A percentile compares a stretch with the other conserved stretches of the same genome.
Conservation (phyloP, 2,113 vertebrate genomes). For the Pseudopipra pipra region DNA sequence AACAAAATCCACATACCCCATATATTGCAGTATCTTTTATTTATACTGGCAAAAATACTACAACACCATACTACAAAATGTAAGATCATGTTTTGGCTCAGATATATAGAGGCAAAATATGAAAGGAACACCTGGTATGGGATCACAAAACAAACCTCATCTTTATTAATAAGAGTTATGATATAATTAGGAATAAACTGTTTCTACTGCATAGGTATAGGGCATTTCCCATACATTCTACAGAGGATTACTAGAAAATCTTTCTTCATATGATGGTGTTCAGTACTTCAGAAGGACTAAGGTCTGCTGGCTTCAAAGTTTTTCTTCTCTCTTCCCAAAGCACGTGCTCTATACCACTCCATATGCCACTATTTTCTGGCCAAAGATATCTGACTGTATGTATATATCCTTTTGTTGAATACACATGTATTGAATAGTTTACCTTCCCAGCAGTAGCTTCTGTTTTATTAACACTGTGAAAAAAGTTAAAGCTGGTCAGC, state of each 20-base stretch:
- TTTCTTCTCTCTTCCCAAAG: not conserved
- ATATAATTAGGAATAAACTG: not conserved
- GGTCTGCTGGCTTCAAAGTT: not conserved
- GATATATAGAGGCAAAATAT: not conserved
- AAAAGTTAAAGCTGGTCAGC: not conserved
- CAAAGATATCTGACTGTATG: not conserved
- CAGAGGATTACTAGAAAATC: not conserved
- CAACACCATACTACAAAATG: not conserved
- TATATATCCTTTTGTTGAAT: not conserved
- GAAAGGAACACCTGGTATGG: not conserved
- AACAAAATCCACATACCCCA: conserved; percentile 4
- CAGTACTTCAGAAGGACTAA: not conserved
- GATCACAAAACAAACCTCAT: not conserved
- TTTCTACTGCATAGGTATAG: not conserved
- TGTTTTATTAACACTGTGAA: not conserved
- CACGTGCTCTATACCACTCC: not conserved
- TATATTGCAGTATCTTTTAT: conserved; percentile 41
- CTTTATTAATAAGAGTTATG: not conserved
- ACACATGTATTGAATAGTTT: not conserved
- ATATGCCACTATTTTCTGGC: not conserved
- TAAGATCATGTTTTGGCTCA: not conserved
- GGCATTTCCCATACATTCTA: not conserved
- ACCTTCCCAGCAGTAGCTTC: not conserved
- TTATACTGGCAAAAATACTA: conserved; percentile 36
- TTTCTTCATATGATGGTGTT: not conserved